Percentiles rank a stretch among this genome's conserved stretches.
Evolutionary conservation across 2,797 vertebrate species (phyloP).

Genomic region (Ptychadena robeensis): DNA sequence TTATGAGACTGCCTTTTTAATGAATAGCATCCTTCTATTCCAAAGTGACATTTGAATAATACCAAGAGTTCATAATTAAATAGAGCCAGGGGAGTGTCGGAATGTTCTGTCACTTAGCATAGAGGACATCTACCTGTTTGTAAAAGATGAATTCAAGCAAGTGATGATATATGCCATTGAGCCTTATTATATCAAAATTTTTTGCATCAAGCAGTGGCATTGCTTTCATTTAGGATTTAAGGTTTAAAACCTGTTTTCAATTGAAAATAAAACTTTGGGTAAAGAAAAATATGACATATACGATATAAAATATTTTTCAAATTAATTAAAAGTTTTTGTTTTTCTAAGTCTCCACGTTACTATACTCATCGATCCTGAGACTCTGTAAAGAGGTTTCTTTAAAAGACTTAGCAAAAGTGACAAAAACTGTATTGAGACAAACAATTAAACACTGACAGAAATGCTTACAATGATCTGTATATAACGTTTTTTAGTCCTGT

Average conservation of each 20-base stretch:
- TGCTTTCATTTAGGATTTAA: not conserved
- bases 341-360: too few species aligned
- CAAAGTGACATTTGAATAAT: slow-evolving; percentile 38
- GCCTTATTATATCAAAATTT: not conserved
- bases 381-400: too few species aligned
- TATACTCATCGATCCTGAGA: too few species aligned
- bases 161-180: not conserved
- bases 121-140: not conserved
- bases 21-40: not conserved
- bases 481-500: too few species aligned
- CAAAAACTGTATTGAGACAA: too few species aligned
- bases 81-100: slow-evolving; percentile 14
- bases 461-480: too few species aligned
- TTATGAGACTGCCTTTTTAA: slow-evolving; percentile 13
- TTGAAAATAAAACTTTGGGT: not conserved
- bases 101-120: not conserved
- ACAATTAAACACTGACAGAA: too few species aligned
- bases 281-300: too few species aligned
- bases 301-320: too few species aligned
- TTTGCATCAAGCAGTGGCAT: not conserved
- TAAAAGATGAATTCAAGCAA: not conserved
- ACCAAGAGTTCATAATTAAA: slow-evolving; percentile 17
- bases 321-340: too few species aligned
- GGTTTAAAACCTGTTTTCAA: not conserved
- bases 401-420: too few species aligned